Conservation (phyloP, 2,797 vertebrate genomes). For the Poeciliopsis gracilis region DNA sequence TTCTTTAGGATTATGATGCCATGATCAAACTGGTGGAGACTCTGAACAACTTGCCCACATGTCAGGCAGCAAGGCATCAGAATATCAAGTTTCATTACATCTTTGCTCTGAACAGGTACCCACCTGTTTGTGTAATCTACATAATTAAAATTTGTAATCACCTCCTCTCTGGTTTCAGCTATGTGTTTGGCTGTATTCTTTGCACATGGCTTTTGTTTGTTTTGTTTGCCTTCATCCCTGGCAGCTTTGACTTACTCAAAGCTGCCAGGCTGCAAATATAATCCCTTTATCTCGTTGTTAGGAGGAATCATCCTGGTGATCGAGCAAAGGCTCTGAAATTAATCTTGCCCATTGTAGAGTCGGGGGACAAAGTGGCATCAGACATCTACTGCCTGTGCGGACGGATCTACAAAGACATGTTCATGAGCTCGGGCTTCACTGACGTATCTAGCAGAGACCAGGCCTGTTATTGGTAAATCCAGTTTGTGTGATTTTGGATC, state of each 20-base stretch:
- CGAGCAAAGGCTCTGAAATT: slow-evolving; percentile 84
- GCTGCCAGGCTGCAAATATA: not conserved
- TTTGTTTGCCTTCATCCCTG: not conserved
- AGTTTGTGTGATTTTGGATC: not conserved
- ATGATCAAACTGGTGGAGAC: slow-evolving; percentile 90
- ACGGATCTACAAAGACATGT: slow-evolving; percentile 93
- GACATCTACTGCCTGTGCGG: slow-evolving; percentile 93
- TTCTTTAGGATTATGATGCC: slow-evolving; percentile 86
- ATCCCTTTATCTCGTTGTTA: slow-evolving; percentile 48
- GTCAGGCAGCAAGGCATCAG: slow-evolving; percentile 82
- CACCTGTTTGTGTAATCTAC: not conserved
- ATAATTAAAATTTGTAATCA: not conserved
- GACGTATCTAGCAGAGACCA: slow-evolving; percentile 81
- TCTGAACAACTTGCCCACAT: slow-evolving; percentile 86
- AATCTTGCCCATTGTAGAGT: slow-evolving; percentile 84
- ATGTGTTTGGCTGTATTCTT: not conserved
- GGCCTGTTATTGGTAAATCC: slow-evolving; percentile 86
- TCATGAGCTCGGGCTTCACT: slow-evolving; percentile 85
- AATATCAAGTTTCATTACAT: slow-evolving; percentile 93
- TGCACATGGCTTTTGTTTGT: not conserved
- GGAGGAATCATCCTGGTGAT: slow-evolving; percentile 88
- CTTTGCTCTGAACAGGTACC: slow-evolving; percentile 91
- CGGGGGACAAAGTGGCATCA: slow-evolving; percentile 76
- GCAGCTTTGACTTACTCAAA: not conserved
- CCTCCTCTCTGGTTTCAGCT: not conserved